Evolutionary conservation across 2,113 vertebrate genomes (phyloP), one percentile per base, ranked within the genome.

Genomic region (Hippolais icterina): DNA sequence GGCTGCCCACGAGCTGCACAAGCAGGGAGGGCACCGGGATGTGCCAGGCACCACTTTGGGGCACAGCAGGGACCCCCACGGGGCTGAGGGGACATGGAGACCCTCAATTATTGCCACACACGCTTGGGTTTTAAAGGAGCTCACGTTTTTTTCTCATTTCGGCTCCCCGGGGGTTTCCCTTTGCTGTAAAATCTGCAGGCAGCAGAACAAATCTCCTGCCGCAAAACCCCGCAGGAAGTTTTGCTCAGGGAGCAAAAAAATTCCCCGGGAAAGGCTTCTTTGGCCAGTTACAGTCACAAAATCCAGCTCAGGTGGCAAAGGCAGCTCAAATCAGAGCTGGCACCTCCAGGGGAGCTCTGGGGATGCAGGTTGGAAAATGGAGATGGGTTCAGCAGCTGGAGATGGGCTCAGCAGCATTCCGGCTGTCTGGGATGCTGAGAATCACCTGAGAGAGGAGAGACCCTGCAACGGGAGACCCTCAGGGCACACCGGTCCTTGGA

Each of bases 261-360:
- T 3, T 47, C 13, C 35, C 24, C 3, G 0, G 2, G 56, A 54
- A 35, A 49, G 53, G 53, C 7, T 54, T 31, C 53, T 12, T 20
- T 54, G 53, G 11, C 53, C 29, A 12, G 29, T 0, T 50, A 71
- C 31, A 15, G 12, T 3, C 80, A 29, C 57, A 9, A 25, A 65
- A 2, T 1, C 50, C 13, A 15, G 1, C 37, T 75, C 3, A 5
- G 39, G 5, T 2, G 3, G 35, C 33, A 29, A 42, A 84, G 23
- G 2, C 9, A 3, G 24, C 49, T n/a, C 68, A 1, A 2, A 0
- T 1, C 60, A 1, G 39, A 6, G 59, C 4, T 1, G 39, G 61
- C 20, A 3, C 15, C 24, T 39, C 49, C 33, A 10, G 42, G 42
- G 52, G 1, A 31, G 24, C 19, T 7, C 7, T 20, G 5, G 71